Percentiles rank a stretch among this genome's conserved stretches.
These are phyloP conservation scores for Avahi laniger DNA, from an alignment of 2,797 vertebrate species.

Conservation along the genomic window DNA sequence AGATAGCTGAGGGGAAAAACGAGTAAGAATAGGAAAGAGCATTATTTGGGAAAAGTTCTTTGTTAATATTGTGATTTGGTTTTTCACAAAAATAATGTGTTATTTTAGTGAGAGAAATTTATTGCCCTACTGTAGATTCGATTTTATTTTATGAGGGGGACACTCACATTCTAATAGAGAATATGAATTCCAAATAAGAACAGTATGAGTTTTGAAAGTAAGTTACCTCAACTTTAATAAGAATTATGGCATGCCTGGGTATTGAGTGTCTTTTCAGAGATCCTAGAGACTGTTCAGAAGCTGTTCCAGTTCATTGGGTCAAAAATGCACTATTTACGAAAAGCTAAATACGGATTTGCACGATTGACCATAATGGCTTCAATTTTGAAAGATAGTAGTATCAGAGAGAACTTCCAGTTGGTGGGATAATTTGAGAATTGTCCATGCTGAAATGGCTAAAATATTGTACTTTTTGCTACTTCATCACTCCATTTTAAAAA, in stretches of 20 bases:
- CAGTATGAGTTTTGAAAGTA: slow-evolving; percentile 33
- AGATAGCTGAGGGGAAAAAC: background rate
- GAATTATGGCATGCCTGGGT: background rate
- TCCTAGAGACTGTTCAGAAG: slow-evolving; percentile 67
- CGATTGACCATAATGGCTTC: slow-evolving; percentile 83
- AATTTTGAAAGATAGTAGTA: slow-evolving; percentile 84
- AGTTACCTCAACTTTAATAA: background rate
- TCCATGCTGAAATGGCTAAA: slow-evolving; percentile 78
- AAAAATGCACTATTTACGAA: slow-evolving; percentile 81
- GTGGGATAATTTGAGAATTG: slow-evolving; percentile 80
- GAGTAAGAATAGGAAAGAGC: background rate
- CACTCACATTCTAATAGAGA: background rate
- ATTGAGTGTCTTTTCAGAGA: slow-evolving; percentile 64
- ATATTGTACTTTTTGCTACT: slow-evolving; percentile 79
- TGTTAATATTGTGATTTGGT: background rate
- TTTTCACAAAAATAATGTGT: slow-evolving; percentile 12
- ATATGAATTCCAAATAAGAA: background rate
- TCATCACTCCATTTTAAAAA: slow-evolving; percentile 73
- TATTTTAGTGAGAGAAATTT: slow-evolving; percentile 1
- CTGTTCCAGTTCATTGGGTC: slow-evolving; percentile 83
- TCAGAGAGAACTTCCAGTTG: slow-evolving; percentile 80
- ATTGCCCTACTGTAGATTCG: background rate
- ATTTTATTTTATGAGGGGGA: background rate
- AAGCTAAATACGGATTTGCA: slow-evolving; percentile 81
- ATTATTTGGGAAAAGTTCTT: background rate